These are phyloP conservation scores for Chloroceryle inda DNA, from an alignment of 2,797 vertebrate species.

Conservation along the genomic window DNA sequence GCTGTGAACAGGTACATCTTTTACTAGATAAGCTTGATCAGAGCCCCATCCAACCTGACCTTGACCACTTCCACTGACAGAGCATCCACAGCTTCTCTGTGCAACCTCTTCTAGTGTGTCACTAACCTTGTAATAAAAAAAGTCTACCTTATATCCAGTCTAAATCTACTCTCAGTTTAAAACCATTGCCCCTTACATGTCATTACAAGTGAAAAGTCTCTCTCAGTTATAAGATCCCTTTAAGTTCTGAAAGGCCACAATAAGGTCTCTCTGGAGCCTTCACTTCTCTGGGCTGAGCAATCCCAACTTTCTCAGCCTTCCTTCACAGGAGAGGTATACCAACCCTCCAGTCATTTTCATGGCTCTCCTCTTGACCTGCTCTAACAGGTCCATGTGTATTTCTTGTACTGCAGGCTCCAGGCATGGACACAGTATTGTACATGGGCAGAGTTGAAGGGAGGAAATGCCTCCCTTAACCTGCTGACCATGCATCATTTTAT, in stretches of 20 bases:
- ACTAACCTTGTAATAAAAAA: not conserved
- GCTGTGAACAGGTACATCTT: not conserved
- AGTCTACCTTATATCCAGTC: not conserved
- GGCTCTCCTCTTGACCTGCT: not conserved
- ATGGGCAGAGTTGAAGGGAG: accelerated
- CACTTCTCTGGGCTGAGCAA: not conserved
- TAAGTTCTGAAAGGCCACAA: not conserved
- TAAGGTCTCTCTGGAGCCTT: not conserved
- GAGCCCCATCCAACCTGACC: not conserved
- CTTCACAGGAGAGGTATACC: not conserved
- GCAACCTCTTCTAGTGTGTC: not conserved
- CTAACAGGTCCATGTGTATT: not conserved
- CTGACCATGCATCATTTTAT: not conserved
- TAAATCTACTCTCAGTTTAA: not conserved
- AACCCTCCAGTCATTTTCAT: not conserved
- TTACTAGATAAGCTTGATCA: not conserved
- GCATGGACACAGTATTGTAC: not conserved
- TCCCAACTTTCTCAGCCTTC: not conserved
- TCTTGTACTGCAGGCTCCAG: not conserved
- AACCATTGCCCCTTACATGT: not conserved
- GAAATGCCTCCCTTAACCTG: not conserved
- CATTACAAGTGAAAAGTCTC: not conserved
- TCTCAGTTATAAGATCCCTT: not conserved
- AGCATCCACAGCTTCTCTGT: not conserved
- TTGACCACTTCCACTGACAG: not conserved